Evolutionary conservation across 1,140 invertebrate genomes (phyloP).

Genomic region (Drosophila novamexicana): DNA sequence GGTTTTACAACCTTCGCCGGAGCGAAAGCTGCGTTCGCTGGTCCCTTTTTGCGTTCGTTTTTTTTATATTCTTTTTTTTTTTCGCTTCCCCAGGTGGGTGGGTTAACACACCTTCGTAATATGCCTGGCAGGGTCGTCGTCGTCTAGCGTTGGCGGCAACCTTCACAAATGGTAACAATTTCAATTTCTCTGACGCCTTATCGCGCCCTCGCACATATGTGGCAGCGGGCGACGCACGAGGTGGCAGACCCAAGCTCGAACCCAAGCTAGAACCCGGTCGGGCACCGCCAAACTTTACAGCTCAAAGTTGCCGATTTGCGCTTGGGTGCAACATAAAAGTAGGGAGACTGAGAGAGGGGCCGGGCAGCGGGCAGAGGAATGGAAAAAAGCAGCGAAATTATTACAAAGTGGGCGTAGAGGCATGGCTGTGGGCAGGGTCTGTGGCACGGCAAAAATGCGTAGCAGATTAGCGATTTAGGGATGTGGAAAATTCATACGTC

Average conservation of each 20-base stretch:
- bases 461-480: conserved; percentile 82
- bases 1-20: conserved; percentile 76
- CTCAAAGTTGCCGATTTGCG: conserved; percentile 77
- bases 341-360: conserved; percentile 4
- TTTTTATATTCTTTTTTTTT: conserved; percentile 21
- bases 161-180: conserved; percentile 80
- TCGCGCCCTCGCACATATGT: conserved; percentile 79
- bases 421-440: neutral
- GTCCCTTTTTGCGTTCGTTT: conserved; percentile 7
- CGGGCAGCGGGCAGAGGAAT: neutral
- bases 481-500: conserved; percentile 81
- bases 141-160: conserved; percentile 74
- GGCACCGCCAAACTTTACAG: conserved; percentile 60
- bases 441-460: conserved; percentile 76
- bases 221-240: neutral
- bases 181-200: conserved; percentile 80
- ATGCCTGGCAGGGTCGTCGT: conserved; percentile 33
- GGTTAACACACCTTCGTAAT: conserved; percentile 63
- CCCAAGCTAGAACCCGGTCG: conserved; percentile 45
- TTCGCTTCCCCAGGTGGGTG: conserved; percentile 14
- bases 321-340: conserved; percentile 61
- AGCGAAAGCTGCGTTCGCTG: conserved; percentile 26
- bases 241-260: neutral
- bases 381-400: conserved; percentile 58
- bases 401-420: conserved; percentile 50